phyloP scores from a whole-genome alignment of 1,140 invertebrate species.

The Ericerus pela region DNA sequence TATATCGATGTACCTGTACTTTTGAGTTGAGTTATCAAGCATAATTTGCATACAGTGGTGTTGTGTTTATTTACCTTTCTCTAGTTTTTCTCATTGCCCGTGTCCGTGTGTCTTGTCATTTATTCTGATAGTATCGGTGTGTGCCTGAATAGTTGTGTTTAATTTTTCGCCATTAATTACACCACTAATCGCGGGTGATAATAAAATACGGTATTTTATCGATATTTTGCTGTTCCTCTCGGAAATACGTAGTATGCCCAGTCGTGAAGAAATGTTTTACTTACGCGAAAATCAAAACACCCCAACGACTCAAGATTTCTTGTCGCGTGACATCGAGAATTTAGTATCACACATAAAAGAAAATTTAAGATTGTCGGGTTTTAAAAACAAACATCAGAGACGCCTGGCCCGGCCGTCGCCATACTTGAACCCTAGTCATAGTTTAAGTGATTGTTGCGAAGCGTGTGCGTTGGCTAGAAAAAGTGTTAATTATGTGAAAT shows the following conservation, averaged over 20 bases:
- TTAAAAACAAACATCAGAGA: slow-evolving; percentile 30
- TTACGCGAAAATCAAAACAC: neutral
- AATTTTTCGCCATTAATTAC: no score
- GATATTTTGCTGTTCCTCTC: no score
- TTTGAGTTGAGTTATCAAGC: no score
- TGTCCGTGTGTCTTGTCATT: no score
- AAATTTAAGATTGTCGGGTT: slow-evolving; percentile 41
- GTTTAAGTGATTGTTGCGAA: slow-evolving; percentile 29
- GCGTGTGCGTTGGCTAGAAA: neutral
- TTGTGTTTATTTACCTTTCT: no score
- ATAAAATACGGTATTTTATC: no score
- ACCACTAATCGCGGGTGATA: no score
- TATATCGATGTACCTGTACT: no score
- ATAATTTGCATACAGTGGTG: no score
- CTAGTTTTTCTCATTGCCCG: no score
- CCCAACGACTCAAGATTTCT: slow-evolving; percentile 28
- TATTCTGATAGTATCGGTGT: no score
- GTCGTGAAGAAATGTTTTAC: slow-evolving; percentile 5
- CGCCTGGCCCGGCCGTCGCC: slow-evolving; percentile 38
- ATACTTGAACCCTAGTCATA: slow-evolving; percentile 38
- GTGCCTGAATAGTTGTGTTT: no score
- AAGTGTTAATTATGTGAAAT: neutral
- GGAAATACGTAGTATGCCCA: neutral
- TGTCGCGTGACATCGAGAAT: slow-evolving; percentile 43
- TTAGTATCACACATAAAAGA: slow-evolving; percentile 53